Conservation (phyloP, 92 coral and sea anemone species). For the Epizoanthus scotinus region DNA sequence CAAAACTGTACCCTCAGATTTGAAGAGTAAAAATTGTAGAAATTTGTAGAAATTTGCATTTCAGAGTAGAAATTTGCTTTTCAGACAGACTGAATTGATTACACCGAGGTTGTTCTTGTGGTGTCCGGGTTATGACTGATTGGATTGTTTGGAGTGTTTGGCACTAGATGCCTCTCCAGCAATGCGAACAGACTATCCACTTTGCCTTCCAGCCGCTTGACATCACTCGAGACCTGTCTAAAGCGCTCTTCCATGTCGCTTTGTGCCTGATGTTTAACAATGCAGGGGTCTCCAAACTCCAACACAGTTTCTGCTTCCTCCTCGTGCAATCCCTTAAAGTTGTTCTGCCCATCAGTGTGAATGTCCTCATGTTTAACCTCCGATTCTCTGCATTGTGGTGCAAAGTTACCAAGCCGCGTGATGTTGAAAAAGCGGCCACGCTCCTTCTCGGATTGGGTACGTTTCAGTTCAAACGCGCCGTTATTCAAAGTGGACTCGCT, state of each 20-base stretch:
- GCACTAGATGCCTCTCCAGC: slow-evolving; percentile 40
- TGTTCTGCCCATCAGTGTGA: slow-evolving; percentile 13
- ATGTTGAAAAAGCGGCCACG: slow-evolving; percentile 57
- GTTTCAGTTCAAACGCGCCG: slow-evolving; percentile 37
- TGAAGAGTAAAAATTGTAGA: no score
- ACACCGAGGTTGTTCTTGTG: slow-evolving; percentile 23
- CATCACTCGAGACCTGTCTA: slow-evolving; percentile 65
- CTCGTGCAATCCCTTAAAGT: slow-evolving; percentile 15
- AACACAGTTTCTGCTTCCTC: background rate
- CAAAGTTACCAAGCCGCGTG: slow-evolving; percentile 36
- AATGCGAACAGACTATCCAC: slow-evolving; percentile 69
- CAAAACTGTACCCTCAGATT: no score
- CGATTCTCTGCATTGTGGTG: slow-evolving; percentile 9
- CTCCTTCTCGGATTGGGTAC: slow-evolving; percentile 30
- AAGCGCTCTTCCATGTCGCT: slow-evolving; percentile 62
- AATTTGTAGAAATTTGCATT: background rate
- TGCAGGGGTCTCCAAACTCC: slow-evolving; percentile 38
- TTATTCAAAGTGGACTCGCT: slow-evolving; percentile 25
- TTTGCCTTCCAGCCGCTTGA: slow-evolving; percentile 77
- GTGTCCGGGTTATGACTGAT: background rate
- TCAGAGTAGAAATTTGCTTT: background rate
- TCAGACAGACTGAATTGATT: background rate
- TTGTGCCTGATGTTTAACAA: slow-evolving; percentile 22
- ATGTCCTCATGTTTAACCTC: background rate
- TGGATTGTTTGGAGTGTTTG: background rate